phyloP scores from a whole-genome alignment of 2,113 vertebrate genomes.

The Calidris pygmaea region DNA sequence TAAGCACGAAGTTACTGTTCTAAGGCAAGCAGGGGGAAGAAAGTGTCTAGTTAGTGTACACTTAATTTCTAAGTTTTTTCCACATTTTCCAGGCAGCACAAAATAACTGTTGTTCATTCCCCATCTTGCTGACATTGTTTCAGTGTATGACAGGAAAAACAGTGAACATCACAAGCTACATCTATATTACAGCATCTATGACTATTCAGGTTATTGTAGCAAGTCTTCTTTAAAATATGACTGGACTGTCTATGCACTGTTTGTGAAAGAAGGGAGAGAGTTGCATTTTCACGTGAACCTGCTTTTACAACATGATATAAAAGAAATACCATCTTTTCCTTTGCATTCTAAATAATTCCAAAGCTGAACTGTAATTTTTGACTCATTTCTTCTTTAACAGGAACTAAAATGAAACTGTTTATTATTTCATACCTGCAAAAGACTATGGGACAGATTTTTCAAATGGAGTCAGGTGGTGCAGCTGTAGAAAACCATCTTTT shows the following conservation, averaged over 20 bases:
- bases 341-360: neutral
- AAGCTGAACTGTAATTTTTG: neutral
- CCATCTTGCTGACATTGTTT: neutral
- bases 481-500: neutral
- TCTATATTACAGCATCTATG: neutral
- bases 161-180: neutral
- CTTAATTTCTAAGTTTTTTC: neutral
- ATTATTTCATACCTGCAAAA: neutral
- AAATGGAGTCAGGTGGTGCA: neutral
- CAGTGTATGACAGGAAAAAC: neutral
- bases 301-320: neutral
- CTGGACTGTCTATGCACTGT: neutral
- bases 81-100: neutral
- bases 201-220: neutral
- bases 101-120: neutral
- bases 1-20: neutral
- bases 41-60: neutral
- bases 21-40: neutral
- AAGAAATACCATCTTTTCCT: neutral
- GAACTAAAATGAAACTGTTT: neutral
- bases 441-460: neutral
- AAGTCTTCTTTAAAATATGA: neutral
- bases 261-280: neutral
- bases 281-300: neutral
- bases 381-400: neutral